These are phyloP conservation scores for Lipophrys pholis DNA, from an alignment of 2,113 vertebrate species.

Conservation along the genomic window DNA sequence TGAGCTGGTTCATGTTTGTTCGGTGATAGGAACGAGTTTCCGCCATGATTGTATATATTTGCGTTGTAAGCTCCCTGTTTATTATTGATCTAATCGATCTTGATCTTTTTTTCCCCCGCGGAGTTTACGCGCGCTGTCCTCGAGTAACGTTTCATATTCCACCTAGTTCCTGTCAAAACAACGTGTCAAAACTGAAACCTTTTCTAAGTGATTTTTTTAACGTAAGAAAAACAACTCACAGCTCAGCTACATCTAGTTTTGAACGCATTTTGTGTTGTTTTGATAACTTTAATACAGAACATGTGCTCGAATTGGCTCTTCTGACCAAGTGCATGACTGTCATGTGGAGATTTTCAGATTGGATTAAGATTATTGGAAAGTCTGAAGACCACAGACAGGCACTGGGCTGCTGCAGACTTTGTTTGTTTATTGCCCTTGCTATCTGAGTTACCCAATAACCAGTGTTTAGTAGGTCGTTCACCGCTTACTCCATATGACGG, in stretches of 20 bases:
- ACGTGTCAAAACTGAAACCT: too few relatives aligned
- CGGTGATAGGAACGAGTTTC: accelerated
- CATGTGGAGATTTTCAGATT: not conserved
- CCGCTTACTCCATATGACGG: not conserved
- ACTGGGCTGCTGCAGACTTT: not conserved
- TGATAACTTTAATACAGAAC: conserved; percentile 1
- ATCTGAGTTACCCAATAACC: conserved; percentile 3
- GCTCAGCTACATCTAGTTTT: too few relatives aligned
- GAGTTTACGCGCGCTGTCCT: too few relatives aligned
- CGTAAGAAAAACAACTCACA: too few relatives aligned
- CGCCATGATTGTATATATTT: too few relatives aligned
- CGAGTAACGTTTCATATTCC: too few relatives aligned
- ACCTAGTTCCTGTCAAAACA: too few relatives aligned
- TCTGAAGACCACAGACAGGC: not conserved
- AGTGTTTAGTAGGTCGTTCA: not conserved
- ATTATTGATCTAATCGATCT: too few relatives aligned
- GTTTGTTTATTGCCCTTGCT: not conserved
- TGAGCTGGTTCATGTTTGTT: not conserved
- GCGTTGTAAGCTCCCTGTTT: too few relatives aligned
- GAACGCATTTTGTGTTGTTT: too few relatives aligned
- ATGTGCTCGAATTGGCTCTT: conserved; percentile 8
- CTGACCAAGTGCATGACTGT: conserved; percentile 1
- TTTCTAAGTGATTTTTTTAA: too few relatives aligned
- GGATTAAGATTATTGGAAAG: not conserved
- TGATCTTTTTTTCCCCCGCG: too few relatives aligned